Conservation (phyloP, 1,140 invertebrate species). For the Aphidius gifuensis region DNA sequence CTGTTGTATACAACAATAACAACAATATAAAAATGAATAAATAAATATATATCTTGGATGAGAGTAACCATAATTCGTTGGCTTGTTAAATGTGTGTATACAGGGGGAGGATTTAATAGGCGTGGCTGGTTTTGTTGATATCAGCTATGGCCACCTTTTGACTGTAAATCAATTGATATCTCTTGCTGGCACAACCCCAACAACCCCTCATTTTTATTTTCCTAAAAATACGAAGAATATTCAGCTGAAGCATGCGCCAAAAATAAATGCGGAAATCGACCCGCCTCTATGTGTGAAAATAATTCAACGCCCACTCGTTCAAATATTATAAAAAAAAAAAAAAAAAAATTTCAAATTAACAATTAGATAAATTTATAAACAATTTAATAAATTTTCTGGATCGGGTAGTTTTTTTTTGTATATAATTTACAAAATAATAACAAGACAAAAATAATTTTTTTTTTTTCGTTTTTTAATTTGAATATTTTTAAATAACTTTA, state of each 20-base stretch:
- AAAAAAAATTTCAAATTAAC: neutral
- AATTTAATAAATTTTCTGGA: too few relatives aligned
- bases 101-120: constrained; percentile 34
- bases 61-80: too few relatives aligned
- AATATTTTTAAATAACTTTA: too few relatives aligned
- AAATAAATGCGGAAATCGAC: constrained; percentile 43
- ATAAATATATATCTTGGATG: too few relatives aligned
- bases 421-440: too few relatives aligned
- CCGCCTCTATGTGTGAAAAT: constrained; percentile 34
- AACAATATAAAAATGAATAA: too few relatives aligned
- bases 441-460: neutral
- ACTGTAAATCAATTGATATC: constrained; percentile 57
- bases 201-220: constrained; percentile 10
- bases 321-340: neutral
- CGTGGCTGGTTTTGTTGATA: constrained; percentile 48
- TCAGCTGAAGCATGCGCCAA: constrained; percentile 41
- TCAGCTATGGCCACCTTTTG: constrained; percentile 55
- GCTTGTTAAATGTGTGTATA: neutral
- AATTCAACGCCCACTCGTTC: constrained; percentile 31
- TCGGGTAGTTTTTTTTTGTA: too few relatives aligned
- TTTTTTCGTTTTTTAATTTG: constrained; percentile 21
- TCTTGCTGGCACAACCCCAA: constrained; percentile 20
- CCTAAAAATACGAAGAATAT: constrained; percentile 5
- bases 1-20: too few relatives aligned
- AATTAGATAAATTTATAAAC: constrained; percentile 5